Conservation (phyloP, 2,113 vertebrate genomes). For the Megaptera novaeangliae region DNA sequence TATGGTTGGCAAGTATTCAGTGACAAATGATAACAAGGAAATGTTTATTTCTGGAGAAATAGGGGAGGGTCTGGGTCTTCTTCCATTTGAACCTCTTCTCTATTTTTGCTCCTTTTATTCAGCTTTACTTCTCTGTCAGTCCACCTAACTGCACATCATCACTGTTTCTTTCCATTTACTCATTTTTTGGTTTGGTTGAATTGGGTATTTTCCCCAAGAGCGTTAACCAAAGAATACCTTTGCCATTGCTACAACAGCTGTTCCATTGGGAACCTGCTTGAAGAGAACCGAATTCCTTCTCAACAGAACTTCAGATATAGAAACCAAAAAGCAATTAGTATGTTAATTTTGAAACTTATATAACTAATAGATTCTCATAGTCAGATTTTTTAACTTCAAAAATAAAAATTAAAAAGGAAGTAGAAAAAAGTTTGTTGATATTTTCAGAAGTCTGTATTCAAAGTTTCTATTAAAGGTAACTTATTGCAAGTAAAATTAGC, state of each 20-base stretch:
- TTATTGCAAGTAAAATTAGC: background rate
- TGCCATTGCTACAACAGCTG: background rate
- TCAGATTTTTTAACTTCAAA: background rate
- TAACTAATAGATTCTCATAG: slow-evolving; percentile 30
- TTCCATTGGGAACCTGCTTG: background rate
- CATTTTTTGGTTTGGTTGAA: background rate
- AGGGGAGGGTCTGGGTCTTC: background rate
- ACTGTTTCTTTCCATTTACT: background rate
- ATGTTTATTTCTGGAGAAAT: background rate
- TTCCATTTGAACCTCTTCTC: background rate
- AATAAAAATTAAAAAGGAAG: background rate
- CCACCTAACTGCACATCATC: background rate
- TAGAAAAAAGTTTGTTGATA: background rate
- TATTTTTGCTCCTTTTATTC: background rate
- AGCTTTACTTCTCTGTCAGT: background rate
- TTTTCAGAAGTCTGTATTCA: background rate
- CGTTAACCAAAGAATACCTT: background rate
- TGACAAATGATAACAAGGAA: background rate
- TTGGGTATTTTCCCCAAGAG: background rate
- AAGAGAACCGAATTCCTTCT: background rate
- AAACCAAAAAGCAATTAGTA: background rate
- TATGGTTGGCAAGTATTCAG: background rate
- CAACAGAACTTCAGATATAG: background rate
- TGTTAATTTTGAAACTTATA: background rate
- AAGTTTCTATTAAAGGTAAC: background rate